Base-by-base conservation (phyloP, 92 coral and sea anemone genomes). In the Zoanthus sansibaricus region DNA sequence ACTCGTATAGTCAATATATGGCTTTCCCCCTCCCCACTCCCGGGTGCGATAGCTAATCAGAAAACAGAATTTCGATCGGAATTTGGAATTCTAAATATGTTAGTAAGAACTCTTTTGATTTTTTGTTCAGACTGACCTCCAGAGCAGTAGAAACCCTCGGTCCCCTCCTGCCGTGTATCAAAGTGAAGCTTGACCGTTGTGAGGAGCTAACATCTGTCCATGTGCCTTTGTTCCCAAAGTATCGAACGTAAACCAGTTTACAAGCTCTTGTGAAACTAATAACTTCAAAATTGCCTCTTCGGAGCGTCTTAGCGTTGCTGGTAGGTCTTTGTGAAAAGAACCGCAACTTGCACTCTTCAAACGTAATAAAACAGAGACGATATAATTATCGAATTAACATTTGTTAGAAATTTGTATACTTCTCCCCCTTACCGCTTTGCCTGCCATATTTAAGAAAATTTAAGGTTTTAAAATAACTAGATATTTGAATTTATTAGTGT, bases 251-350 rank as follows among this genome's bases (percentile, higher is more conserved):
- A 31, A 4, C 13, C 69, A 55, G 14, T 5, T 32, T 56, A 37
- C 83, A 77, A 6, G n/a, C 48, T 17, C 45, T 37, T 55, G 20
- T 56, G 12, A 42, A 12, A 25, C 47, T 56, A 5, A 58, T 20
- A 32, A 77, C 51, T 54, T 12, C 69, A 31, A 77, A 12, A 11
- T 54, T 15, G 1, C 46, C 21, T 55, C 17, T 77, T 77, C 82
- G 32, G 32, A 77, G 25, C 32, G 83, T 77, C 68, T 77, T 77
- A 6, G 56, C 55, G 56, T 77, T 70, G 47, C 9, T 77, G 5
- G 17, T 42, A 51, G 74, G 13, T 1, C 16, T 69, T 69, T 69
- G 45, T n/a, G 69, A 17, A 8, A 11, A 30, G 17, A 69, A 69
- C 42, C 16, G 74, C 46, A 69, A 25, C 11, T 0, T 30, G 33